These are phyloP conservation scores for Anoura caudifer DNA, from an alignment of 2,113 vertebrate genomes.

Conservation along the genomic window DNA sequence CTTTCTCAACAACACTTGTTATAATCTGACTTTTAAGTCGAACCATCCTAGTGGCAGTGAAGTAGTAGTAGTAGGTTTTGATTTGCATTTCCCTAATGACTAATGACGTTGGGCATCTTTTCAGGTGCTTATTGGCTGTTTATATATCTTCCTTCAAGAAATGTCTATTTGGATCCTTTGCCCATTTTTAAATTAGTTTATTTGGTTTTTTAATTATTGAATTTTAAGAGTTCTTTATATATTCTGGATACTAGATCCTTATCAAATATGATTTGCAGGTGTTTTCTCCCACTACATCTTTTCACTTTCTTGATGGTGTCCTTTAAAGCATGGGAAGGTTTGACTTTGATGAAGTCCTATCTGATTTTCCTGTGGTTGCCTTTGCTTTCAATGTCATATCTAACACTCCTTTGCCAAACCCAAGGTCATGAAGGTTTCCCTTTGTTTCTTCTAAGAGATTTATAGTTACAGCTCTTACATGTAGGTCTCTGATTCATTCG, in stretches of 20 bases:
- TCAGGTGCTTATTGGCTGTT: not conserved
- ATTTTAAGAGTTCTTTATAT: not conserved
- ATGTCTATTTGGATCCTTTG: not conserved
- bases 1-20: not conserved
- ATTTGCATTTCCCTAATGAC: not conserved
- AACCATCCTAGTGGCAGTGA: not conserved
- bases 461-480: not conserved
- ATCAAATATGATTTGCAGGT: not conserved
- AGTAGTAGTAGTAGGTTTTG: not conserved
- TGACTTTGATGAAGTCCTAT: not conserved
- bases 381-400: not conserved
- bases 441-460: not conserved
- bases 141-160: not conserved
- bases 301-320: not conserved
- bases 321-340: not conserved
- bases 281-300: not conserved
- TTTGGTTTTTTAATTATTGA: not conserved
- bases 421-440: not conserved
- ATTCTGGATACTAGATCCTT: not conserved
- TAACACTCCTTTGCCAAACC: not conserved
- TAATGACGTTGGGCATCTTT: not conserved
- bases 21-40: not conserved
- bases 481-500: not conserved
- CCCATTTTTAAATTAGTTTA: not conserved
- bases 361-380: not conserved